Evolutionary conservation across 1,140 invertebrate species (phyloP), one percentile per base, ranked within the genome.

Genomic region (Sycobia sp.): DNA sequence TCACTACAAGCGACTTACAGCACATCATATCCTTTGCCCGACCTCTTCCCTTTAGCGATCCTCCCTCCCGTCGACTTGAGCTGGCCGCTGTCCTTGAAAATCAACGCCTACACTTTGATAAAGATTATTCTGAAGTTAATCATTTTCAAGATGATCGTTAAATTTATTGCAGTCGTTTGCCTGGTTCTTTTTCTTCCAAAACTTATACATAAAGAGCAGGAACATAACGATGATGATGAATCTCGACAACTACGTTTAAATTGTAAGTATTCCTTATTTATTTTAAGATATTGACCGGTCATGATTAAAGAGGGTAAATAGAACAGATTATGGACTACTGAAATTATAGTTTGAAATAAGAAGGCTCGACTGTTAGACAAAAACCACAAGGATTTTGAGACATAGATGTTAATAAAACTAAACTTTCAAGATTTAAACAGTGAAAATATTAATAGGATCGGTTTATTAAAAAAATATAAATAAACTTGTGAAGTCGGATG

Each of bases 111-210:
- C 41, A 90, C 89, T 0, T 69, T 91, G n/a, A 88, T 87, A 0
- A 91, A 91, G 75, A 85, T 91, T 41, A 59, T 91, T 41, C 73
- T 91, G 10, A 90, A 91, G 72, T 70, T 91, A 8, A 78, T 91
- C 1, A 88, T 91, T 63, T 90, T 91, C 68, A 91, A 91, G 73
- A 88, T 91, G 76, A 87, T 91, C 49, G 87, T 91, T 16, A 90
- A 90, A 71, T 90, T 91, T 72, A 86, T 91, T 34, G 89, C 87
- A 0, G 76, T 90, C 1, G 84, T 91, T 54, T 91, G 88, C 72
- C 79, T 92, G 64, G 71, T 92, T 55, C 73, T 92, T 9, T 89
- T 92, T 62, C 86, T 92, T 53, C 90, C 90, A 0, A 89, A 89
- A 71, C 76, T 91, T 13, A 86, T 86, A 62, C 75, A 73, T 0